A percentile compares a stretch with the other conserved stretches of the same genome.
Conservation (phyloP, 2,113 vertebrate genomes). For the Aramus guarauna region DNA sequence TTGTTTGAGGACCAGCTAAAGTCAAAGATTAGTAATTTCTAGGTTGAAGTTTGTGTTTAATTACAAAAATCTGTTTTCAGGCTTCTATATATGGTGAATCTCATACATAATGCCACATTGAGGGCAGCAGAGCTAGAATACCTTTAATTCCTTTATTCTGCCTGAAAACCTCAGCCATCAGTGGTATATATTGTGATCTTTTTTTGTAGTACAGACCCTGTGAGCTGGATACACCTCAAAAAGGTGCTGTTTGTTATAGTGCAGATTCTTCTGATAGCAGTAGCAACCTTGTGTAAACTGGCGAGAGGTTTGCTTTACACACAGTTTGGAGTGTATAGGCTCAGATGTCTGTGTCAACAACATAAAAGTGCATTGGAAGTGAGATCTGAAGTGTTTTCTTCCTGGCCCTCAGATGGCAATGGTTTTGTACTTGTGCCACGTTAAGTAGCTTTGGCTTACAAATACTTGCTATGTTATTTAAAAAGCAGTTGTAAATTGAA, state of each 20-base stretch:
- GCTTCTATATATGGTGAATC: not conserved
- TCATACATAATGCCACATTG: not conserved
- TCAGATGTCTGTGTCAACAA: not conserved
- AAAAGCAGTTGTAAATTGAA: not conserved
- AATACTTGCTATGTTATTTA: not conserved
- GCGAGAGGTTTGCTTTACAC: not conserved
- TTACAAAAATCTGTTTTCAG: not conserved
- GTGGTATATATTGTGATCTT: not conserved
- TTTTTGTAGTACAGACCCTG: not conserved
- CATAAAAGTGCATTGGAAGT: not conserved
- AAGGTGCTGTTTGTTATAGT: not conserved
- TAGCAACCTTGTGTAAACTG: not conserved
- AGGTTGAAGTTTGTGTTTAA: not conserved
- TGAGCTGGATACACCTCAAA: not conserved
- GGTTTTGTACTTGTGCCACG: not conserved
- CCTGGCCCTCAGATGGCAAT: not conserved
- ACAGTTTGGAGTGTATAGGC: not conserved
- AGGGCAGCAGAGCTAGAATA: not conserved
- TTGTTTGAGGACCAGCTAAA: not conserved
- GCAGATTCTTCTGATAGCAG: not conserved
- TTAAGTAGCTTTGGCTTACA: not conserved
- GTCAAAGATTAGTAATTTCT: not conserved
- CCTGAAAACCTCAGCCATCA: not conserved
- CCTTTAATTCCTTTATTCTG: not conserved
- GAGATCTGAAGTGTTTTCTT: not conserved